These are phyloP conservation scores for Paraescarpia echinospica DNA, from an alignment of 1,140 invertebrate species.

Conservation along the genomic window DNA sequence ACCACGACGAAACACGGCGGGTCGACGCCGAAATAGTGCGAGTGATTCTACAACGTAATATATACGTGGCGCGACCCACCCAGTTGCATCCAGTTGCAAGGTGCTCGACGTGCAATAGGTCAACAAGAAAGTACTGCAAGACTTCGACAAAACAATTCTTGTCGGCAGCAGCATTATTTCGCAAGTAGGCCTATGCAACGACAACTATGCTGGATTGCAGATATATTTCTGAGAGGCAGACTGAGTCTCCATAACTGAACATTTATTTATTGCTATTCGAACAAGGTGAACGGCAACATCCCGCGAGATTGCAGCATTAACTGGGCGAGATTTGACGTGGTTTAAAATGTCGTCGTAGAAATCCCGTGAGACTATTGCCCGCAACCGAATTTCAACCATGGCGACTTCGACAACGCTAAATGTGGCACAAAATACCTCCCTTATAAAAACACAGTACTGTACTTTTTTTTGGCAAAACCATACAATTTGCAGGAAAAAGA, in stretches of 20 bases:
- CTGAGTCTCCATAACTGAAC: background rate
- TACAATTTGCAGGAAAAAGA: no score
- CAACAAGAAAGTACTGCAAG: background rate
- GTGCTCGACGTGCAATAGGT: no score
- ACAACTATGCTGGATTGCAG: background rate
- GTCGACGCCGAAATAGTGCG: background rate
- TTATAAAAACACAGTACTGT: no score
- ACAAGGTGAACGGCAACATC: background rate
- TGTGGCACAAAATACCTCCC: no score
- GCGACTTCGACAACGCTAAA: no score
- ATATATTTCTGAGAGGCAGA: background rate
- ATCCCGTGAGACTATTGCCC: no score
- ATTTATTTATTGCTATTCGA: background rate
- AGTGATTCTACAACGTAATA: background rate
- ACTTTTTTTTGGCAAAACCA: no score
- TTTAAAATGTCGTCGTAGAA: no score
- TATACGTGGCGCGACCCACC: no score
- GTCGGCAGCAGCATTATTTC: background rate
- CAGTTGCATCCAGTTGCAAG: background rate
- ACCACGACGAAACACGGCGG: background rate
- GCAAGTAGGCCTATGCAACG: background rate
- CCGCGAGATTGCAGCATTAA: background rate
- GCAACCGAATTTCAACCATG: no score
- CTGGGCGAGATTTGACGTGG: no score
- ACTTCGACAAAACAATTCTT: background rate